Percentiles rank a stretch among this genome's conserved stretches.
Evolutionary conservation across 2,888 invertebrate species (phyloP).

Genomic region (Cyaniris semiargus): DNA sequence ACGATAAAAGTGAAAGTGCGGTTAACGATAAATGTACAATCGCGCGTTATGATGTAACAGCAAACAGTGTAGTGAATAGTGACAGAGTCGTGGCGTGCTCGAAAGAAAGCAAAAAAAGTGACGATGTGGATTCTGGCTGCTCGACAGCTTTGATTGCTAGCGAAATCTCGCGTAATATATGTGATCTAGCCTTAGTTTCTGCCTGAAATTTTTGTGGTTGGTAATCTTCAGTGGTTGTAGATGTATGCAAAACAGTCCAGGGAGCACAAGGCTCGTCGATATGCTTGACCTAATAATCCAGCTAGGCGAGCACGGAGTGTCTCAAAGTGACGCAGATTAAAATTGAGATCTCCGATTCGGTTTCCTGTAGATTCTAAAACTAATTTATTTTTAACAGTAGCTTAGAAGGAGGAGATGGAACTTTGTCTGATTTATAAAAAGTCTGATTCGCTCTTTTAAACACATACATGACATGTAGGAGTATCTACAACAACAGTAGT

Average conservation of each 20-base stretch:
- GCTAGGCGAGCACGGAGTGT: slow-evolving; percentile 73
- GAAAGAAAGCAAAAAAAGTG: slow-evolving; percentile 64
- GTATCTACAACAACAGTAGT: neutral
- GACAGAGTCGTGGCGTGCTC: slow-evolving; percentile 62
- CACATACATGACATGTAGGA: slow-evolving; percentile 35
- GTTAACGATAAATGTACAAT: slow-evolving; percentile 65
- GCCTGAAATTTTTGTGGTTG: slow-evolving; percentile 68
- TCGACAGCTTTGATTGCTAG: slow-evolving; percentile 58
- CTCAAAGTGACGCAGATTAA: slow-evolving; percentile 65
- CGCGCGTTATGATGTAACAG: slow-evolving; percentile 62
- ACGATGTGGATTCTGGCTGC: slow-evolving; percentile 65
- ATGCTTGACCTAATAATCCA: slow-evolving; percentile 78
- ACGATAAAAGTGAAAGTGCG: slow-evolving; percentile 76
- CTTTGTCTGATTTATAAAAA: slow-evolving; percentile 65
- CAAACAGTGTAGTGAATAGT: slow-evolving; percentile 71
- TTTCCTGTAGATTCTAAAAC: slow-evolving; percentile 79
- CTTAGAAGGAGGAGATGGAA: slow-evolving; percentile 70
- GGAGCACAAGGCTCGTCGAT: slow-evolving; percentile 71
- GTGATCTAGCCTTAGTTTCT: slow-evolving; percentile 80
- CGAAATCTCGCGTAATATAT: slow-evolving; percentile 67
- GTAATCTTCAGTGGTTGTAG: slow-evolving; percentile 53
- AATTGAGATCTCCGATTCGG: slow-evolving; percentile 79
- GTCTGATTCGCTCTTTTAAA: slow-evolving; percentile 61
- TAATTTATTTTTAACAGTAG: slow-evolving; percentile 80
- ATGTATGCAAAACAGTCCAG: slow-evolving; percentile 60